Percentiles rank a stretch among this genome's conserved stretches.
phyloP scores from a whole-genome alignment of 2,888 invertebrate genomes.

The Polietes domitor region DNA sequence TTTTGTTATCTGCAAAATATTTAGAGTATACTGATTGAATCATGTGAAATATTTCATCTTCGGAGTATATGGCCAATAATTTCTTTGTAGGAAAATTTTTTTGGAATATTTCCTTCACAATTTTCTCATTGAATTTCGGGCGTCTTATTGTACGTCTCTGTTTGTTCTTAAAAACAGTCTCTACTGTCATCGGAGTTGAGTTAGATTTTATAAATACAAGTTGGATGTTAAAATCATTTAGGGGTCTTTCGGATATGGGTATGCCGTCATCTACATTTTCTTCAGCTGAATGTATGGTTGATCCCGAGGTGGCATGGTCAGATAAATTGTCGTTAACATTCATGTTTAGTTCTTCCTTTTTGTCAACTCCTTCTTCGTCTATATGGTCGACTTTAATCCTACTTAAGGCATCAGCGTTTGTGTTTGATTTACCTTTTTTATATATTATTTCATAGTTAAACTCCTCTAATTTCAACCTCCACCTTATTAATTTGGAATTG shows the following conservation, averaged over 20 bases:
- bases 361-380: neutral
- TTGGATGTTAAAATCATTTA: conserved; percentile 69
- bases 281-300: conserved; percentile 56
- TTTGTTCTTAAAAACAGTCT: conserved; percentile 65
- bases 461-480: conserved; percentile 1
- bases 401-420: conserved; percentile 2
- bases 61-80: neutral
- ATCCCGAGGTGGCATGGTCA: neutral
- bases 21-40: conserved; percentile 49
- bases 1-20: conserved; percentile 40
- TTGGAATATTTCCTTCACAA: conserved; percentile 10
- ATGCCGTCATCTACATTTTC: conserved; percentile 67
- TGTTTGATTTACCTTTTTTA: conserved; percentile 1
- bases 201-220: conserved; percentile 51
- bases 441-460: neutral
- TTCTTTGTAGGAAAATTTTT: neutral
- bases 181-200: conserved; percentile 39
- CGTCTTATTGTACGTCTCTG: conserved; percentile 56
- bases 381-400: neutral
- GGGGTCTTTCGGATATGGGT: conserved; percentile 68
- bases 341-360: neutral
- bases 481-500: conserved; percentile 20
- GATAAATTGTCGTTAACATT: neutral
- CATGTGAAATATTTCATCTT: conserved; percentile 5
- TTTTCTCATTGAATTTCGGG: conserved; percentile 54